These are phyloP conservation scores for Halisarca cf. caerulea DNA, from an alignment of 37 sponge, comb jelly and placozoan species.

Conservation along the genomic window DNA sequence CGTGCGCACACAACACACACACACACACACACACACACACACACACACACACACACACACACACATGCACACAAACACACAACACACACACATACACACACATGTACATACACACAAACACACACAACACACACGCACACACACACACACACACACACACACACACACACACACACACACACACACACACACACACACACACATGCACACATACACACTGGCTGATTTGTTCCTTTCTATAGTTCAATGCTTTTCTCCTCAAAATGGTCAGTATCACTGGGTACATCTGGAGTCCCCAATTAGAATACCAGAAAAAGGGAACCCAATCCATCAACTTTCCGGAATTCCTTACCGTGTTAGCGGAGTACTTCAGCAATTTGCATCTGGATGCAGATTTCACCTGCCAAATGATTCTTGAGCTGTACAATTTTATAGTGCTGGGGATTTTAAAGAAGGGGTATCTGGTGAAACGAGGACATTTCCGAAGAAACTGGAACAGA, in stretches of 20 bases:
- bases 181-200: too few species aligned
- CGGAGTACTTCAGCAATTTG: background rate
- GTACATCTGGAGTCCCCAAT: background rate
- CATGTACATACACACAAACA: too few species aligned
- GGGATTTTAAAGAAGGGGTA: slow-evolving; percentile 70
- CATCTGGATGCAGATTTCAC: background rate
- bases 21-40: too few species aligned
- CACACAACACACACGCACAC: too few species aligned
- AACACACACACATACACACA: too few species aligned
- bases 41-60: too few species aligned
- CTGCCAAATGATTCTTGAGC: background rate
- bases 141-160: too few species aligned
- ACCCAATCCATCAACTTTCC: background rate
- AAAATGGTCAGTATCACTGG: background rate
- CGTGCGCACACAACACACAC: too few species aligned
- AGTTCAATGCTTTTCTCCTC: background rate
- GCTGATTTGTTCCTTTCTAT: too few species aligned
- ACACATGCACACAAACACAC: too few species aligned
- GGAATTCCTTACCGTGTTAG: background rate
- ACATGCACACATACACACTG: too few species aligned
- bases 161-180: too few species aligned
- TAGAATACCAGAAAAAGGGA: background rate
- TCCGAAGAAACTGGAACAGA: slow-evolving; percentile 54
- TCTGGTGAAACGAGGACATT: slow-evolving; percentile 67
- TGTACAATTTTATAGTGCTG: background rate